These are phyloP conservation scores for Pachydiplax longipennis DNA, from an alignment of 2,888 invertebrate genomes.

Conservation along the genomic window DNA sequence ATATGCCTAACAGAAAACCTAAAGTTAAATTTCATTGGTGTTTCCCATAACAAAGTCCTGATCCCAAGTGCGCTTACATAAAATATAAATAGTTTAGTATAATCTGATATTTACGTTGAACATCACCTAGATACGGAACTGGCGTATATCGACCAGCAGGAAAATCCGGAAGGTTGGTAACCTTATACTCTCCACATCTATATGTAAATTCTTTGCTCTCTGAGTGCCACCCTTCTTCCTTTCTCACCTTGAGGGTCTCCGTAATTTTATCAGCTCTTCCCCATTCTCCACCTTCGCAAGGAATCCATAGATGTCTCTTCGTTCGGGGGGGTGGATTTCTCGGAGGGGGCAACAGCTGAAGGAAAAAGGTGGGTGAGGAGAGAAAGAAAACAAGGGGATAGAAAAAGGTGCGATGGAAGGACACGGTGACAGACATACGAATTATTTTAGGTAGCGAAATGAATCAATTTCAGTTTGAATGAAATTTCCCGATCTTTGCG, in stretches of 20 bases:
- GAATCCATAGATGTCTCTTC: neutral
- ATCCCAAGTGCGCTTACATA: too few species aligned
- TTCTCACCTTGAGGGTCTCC: neutral
- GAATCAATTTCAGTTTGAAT: neutral
- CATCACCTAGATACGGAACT: too few species aligned
- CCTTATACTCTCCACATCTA: neutral
- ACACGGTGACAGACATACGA: too few species aligned
- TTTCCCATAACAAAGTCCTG: too few species aligned
- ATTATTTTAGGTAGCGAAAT: too few species aligned
- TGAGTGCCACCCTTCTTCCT: neutral
- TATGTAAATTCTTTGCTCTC: neutral
- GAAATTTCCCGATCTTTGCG: neutral
- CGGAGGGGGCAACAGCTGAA: neutral
- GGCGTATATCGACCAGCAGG: too few species aligned
- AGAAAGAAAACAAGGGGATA: neutral
- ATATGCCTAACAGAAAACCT: too few species aligned
- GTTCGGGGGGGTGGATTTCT: neutral
- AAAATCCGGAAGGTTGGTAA: too few species aligned
- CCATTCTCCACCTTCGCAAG: neutral
- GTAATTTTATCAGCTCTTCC: neutral
- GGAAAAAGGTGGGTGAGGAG: neutral
- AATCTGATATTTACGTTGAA: too few species aligned
- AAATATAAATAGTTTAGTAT: too few species aligned
- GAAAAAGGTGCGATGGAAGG: neutral
- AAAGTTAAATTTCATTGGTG: too few species aligned